Conservation (phyloP, 1,140 invertebrate genomes). For the Ceratina calcarata region DNA sequence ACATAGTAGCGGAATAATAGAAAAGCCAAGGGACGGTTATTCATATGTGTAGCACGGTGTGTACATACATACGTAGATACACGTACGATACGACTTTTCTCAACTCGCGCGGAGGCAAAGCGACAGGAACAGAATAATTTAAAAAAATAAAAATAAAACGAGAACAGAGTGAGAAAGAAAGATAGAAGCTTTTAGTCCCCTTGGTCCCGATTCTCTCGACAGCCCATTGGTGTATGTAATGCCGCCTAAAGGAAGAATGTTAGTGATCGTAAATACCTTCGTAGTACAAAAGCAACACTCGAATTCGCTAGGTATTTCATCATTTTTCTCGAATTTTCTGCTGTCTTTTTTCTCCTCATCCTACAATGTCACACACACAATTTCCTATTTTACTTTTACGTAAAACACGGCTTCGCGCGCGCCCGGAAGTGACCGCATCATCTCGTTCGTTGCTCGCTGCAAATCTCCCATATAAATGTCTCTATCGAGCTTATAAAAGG, state of each 20-base stretch:
- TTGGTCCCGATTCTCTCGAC: slow-evolving; percentile 38
- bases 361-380: slow-evolving; percentile 81
- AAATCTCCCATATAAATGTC: too few species aligned
- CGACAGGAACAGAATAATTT: background rate
- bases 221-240: slow-evolving; percentile 67
- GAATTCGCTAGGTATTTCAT: slow-evolving; percentile 93
- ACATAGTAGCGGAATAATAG: slow-evolving; percentile 1
- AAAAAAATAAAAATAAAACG: background rate
- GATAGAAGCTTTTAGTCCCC: slow-evolving; percentile 7
- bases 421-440: slow-evolving; percentile 61
- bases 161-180: background rate
- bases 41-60: background rate
- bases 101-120: slow-evolving; percentile 5
- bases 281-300: slow-evolving; percentile 97
- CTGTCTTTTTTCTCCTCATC: slow-evolving; percentile 85
- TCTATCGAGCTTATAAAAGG: too few species aligned
- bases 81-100: background rate
- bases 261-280: slow-evolving; percentile 87
- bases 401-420: slow-evolving; percentile 25
- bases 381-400: slow-evolving; percentile 61
- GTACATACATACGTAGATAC: too few species aligned
- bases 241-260: slow-evolving; percentile 60
- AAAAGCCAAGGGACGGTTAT: slow-evolving; percentile 29
- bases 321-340: slow-evolving; percentile 86
- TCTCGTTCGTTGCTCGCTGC: slow-evolving; percentile 11